These are phyloP conservation scores for Hozukius guyotensis DNA, from an alignment of 2,797 vertebrate species.

Conservation along the genomic window DNA sequence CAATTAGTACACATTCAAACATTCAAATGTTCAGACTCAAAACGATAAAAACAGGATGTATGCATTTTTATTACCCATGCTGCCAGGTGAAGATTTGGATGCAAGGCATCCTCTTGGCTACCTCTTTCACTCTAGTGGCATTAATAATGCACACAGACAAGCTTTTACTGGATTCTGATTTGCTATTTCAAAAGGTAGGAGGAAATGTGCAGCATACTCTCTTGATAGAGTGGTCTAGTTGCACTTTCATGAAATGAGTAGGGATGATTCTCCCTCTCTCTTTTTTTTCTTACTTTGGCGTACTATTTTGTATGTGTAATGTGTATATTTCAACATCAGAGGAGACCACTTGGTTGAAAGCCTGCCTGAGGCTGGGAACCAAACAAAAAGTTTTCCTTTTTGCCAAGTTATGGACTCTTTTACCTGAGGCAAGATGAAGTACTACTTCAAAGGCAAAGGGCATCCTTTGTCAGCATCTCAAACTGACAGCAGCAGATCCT, in stretches of 20 bases:
- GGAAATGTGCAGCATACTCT: slow-evolving; percentile 58
- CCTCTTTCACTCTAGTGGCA: slow-evolving; percentile 58
- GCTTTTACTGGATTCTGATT: slow-evolving; percentile 73
- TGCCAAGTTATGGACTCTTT: slow-evolving; percentile 66
- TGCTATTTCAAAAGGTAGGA: slow-evolving; percentile 61
- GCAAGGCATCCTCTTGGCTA: slow-evolving; percentile 36
- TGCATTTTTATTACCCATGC: slow-evolving; percentile 1
- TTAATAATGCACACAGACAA: slow-evolving; percentile 78
- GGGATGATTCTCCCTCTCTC: slow-evolving; percentile 23
- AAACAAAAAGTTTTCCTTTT: slow-evolving; percentile 75
- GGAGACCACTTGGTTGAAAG: slow-evolving; percentile 60
- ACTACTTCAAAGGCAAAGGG: slow-evolving; percentile 77
- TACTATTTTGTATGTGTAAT: slow-evolving; percentile 65
- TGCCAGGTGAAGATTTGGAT: slow-evolving; percentile 39
- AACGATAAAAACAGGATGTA: not conserved
- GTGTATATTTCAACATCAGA: slow-evolving; percentile 70
- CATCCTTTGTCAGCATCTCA: slow-evolving; percentile 74
- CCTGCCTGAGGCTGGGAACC: slow-evolving; percentile 69
- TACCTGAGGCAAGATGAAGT: slow-evolving; percentile 75
- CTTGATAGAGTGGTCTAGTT: slow-evolving; percentile 37
- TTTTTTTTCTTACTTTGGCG: not conserved
- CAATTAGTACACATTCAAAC: not conserved
- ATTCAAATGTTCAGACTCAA: not conserved
- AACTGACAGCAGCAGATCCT: slow-evolving; percentile 63
- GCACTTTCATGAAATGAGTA: slow-evolving; percentile 52